Conservation (phyloP, 1,140 invertebrate genomes). For the Apolygus lucorum region DNA sequence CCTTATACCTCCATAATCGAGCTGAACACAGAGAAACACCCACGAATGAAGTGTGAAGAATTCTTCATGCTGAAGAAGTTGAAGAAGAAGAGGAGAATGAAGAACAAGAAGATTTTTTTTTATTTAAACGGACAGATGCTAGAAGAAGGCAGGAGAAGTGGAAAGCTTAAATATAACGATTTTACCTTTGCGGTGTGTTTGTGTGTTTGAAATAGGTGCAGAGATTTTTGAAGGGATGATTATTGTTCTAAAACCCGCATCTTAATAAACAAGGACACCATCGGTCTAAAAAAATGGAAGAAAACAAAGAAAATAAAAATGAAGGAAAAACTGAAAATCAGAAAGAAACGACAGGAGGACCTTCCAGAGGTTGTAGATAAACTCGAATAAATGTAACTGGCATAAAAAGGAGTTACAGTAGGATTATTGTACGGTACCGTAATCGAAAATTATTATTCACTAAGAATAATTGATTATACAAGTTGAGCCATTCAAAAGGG, state of each 20-base stretch:
- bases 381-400: too few species aligned
- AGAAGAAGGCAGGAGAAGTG: slow-evolving; percentile 6
- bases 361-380: too few species aligned
- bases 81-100: slow-evolving; percentile 1
- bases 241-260: slow-evolving; percentile 26
- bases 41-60: not conserved
- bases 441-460: too few species aligned
- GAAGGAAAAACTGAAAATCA: slow-evolving; percentile 18
- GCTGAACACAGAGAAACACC: not conserved
- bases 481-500: too few species aligned
- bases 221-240: slow-evolving; percentile 17
- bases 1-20: too few species aligned
- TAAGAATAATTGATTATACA: too few species aligned
- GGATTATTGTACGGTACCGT: too few species aligned
- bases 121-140: slow-evolving; percentile 3
- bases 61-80: slow-evolving; percentile 7
- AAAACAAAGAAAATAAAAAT: slow-evolving; percentile 24
- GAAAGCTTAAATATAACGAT: slow-evolving; percentile 17
- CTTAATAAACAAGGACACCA: slow-evolving; percentile 29
- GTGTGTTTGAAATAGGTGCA: slow-evolving; percentile 16
- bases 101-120: not conserved
- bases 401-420: too few species aligned
- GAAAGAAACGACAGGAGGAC: slow-evolving; percentile 15
- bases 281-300: slow-evolving; percentile 26
- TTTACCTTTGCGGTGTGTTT: slow-evolving; percentile 20